A percentile compares a stretch with the other conserved stretches of the same genome.
phyloP scores from a whole-genome alignment of 1,140 invertebrate genomes.

The Aphaenogaster ashmeadi region DNA sequence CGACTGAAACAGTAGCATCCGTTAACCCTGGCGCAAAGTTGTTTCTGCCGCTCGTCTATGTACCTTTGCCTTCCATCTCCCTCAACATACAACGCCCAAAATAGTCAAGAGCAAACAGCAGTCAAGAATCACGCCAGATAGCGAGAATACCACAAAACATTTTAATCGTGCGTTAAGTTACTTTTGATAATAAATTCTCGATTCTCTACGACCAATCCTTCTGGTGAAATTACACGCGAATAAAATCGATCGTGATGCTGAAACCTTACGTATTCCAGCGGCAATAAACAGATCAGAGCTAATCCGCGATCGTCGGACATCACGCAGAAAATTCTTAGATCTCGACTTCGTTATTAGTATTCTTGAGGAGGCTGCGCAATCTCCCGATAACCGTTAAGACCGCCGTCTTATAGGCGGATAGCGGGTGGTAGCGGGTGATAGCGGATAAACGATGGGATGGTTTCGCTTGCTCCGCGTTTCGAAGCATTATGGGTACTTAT shows the following conservation, averaged over 20 bases:
- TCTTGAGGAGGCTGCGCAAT: constrained; percentile 25
- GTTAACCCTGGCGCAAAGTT: constrained; percentile 51
- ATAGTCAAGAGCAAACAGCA: constrained; percentile 21
- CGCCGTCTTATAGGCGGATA: constrained; percentile 31
- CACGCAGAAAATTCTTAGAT: constrained; percentile 4
- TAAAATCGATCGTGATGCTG: constrained; percentile 15
- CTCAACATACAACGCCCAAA: background rate
- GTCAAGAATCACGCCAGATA: background rate
- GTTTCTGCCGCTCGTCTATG: constrained; percentile 32
- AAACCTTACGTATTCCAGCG: background rate
- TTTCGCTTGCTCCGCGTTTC: constrained; percentile 52
- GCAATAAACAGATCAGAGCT: background rate
- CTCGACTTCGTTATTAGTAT: constrained; percentile 51
- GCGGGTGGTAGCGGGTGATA: constrained; percentile 37
- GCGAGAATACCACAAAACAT: constrained; percentile 1
- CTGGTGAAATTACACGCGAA: background rate
- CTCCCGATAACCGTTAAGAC: constrained; percentile 34
- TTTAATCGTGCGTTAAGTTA: constrained; percentile 12
- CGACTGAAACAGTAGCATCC: constrained; percentile 35
- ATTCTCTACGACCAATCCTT: background rate
- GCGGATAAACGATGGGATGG: constrained; percentile 48
- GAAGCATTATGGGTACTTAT: constrained; percentile 60
- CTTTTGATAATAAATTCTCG: background rate
- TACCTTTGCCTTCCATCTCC: constrained; percentile 1
- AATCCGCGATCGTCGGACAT: constrained; percentile 8